Base-by-base conservation (phyloP, 2,113 vertebrate species). In the Alexandromys fortis region DNA sequence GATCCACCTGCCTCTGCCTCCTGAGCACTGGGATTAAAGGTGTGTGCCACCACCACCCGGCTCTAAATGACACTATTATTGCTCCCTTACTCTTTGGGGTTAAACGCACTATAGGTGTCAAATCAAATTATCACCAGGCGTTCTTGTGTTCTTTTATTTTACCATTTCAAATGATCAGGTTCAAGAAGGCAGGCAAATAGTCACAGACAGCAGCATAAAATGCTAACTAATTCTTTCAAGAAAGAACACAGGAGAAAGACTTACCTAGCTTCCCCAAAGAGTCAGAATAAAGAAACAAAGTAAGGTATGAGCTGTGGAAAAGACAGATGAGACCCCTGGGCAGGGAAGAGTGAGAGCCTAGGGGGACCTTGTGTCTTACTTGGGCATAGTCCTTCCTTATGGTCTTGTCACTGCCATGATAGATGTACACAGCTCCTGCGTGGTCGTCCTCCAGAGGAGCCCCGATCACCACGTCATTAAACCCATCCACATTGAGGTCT, bases 401-500 rank as follows among this genome's bases (percentile, higher is more conserved):
- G 0, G 98, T 98, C 77, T 95, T 98, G 81, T 98, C 98, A 6
- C 3, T 97, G 35, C 99, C 99, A 0, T 99, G 99, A 94, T 99
- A 99, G 96, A 99, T 98, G 97, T 99, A 99, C 45, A 99, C 99
- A 2, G 99, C 99, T 49, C 99, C 99, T 0, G 98, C 97, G 79
- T 99, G 99, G 96, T 99, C 99, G 45, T 99, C 99, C 94, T 99
- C 99, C 45, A 99, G 97, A 0, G 99, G 99, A 0, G 99, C 99
- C 0, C 99, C 99, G 38, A 99, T 99, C 45, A 99, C 99, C 24
- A 99, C 97, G 86, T 99, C 99, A 65, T 99, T 99, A 63, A 99
- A 99, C 0, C 99, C 99, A 8, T 99, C 99, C 35, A 99, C 99
- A 97, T 99, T 99, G 95, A 99, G 99, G 92, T 99, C 99, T 7